Conservation (phyloP, 1,140 invertebrate genomes). For the Heterodera carotae region DNA sequence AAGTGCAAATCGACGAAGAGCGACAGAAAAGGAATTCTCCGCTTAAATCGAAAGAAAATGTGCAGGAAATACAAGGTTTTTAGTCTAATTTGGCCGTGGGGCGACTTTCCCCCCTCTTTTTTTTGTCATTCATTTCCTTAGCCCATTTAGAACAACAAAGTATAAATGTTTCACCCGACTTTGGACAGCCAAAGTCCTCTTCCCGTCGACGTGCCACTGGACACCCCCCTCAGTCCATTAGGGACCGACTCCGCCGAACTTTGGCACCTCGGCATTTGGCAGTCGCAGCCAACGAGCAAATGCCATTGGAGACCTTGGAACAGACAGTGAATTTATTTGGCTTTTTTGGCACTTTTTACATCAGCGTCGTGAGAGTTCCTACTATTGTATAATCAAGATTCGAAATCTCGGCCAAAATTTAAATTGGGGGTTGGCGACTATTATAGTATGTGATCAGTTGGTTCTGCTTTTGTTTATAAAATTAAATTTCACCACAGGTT, state of each 20-base stretch:
- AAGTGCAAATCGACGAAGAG: background rate
- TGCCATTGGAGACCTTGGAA: background rate
- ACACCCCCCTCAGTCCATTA: background rate
- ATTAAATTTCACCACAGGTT: too few species aligned
- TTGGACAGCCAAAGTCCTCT: background rate
- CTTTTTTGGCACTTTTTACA: background rate
- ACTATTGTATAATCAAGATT: too few species aligned
- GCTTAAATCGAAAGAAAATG: background rate
- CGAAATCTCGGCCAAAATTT: too few species aligned
- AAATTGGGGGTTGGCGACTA: too few species aligned
- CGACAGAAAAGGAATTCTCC: background rate
- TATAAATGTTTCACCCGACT: background rate
- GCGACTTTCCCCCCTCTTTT: too few species aligned
- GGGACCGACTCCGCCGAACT: background rate
- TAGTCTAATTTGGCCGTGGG: background rate
- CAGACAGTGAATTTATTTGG: background rate
- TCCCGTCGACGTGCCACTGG: too few species aligned
- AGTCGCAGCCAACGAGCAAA: background rate
- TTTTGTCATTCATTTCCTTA: too few species aligned
- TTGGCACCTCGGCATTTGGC: background rate
- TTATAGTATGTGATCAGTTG: too few species aligned
- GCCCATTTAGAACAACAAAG: too few species aligned
- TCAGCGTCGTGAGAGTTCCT: too few species aligned
- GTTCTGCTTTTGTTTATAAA: too few species aligned
- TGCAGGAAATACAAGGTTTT: background rate